These are phyloP conservation scores for Drosophila funebris DNA, from an alignment of 1,140 invertebrate species.

Conservation along the genomic window DNA sequence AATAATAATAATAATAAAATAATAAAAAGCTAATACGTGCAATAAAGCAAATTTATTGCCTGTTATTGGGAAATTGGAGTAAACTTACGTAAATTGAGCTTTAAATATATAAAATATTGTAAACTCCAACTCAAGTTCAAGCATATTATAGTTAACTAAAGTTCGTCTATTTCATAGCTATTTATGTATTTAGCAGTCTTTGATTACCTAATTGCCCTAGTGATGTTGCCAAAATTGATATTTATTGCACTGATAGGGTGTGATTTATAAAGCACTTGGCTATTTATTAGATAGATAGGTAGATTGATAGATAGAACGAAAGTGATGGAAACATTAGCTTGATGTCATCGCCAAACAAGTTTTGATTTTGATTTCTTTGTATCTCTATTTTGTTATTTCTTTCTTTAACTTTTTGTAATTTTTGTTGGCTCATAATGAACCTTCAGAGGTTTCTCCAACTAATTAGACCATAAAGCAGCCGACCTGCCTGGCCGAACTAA, in stretches of 20 bases:
- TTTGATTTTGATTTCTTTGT: slow-evolving; percentile 27
- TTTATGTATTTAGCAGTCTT: slow-evolving; percentile 29
- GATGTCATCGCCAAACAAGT: slow-evolving; percentile 64
- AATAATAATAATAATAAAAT: not conserved
- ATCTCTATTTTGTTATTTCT: slow-evolving; percentile 13
- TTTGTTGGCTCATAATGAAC: slow-evolving; percentile 38
- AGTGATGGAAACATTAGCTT: slow-evolving; percentile 32
- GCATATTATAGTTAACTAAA: not conserved
- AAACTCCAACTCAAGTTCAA: no score
- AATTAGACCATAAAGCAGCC: slow-evolving; percentile 77
- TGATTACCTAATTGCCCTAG: slow-evolving; percentile 61
- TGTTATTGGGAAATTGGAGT: not conserved
- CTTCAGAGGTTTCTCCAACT: slow-evolving; percentile 68
- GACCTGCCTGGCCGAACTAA: slow-evolving; percentile 61
- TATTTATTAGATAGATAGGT: no score
- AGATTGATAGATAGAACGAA: slow-evolving; percentile 3
- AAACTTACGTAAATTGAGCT: slow-evolving; percentile 3
- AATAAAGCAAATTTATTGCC: slow-evolving; percentile 24
- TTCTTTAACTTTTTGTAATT: slow-evolving; percentile 1
- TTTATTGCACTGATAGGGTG: slow-evolving; percentile 51
- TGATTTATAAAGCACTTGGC: slow-evolving; percentile 53
- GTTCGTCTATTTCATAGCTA: slow-evolving; percentile 44
- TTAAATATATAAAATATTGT: not conserved
- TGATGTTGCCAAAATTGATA: slow-evolving; percentile 53
- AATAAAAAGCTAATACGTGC: not conserved